Conservation (phyloP, 2,797 vertebrate species). For the Sebastes minor region DNA sequence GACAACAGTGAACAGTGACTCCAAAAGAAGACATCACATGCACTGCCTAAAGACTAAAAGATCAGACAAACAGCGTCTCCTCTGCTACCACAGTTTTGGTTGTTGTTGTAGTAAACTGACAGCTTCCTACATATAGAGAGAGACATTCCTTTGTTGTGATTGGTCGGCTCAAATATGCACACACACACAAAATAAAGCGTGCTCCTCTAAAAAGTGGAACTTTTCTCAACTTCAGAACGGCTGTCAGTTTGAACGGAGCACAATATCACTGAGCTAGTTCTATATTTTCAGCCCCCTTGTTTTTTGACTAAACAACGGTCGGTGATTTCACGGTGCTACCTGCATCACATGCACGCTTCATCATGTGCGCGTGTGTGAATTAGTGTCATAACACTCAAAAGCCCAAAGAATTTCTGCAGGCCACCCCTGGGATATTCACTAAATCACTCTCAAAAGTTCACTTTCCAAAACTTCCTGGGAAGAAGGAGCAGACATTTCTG, state of each 20-base stretch:
- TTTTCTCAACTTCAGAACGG: conserved; percentile 20
- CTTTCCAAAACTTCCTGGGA: conserved; percentile 74
- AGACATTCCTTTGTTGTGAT: conserved; percentile 24
- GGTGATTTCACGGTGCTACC: conserved; percentile 6
- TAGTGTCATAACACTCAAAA: conserved; percentile 36
- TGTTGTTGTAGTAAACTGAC: conserved; percentile 19
- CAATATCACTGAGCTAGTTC: not conserved
- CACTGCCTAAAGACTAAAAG: not conserved
- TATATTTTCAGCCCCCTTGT: not conserved
- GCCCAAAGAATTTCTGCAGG: conserved; percentile 46
- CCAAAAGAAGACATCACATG: conserved; percentile 3
- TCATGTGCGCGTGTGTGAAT: not conserved
- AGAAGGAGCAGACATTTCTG: conserved; percentile 61
- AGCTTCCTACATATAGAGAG: conserved; percentile 14
- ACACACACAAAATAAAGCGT: not conserved
- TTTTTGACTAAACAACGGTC: not conserved
- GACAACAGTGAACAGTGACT: not conserved
- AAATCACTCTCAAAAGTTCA: conserved; percentile 75
- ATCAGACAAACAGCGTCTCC: conserved; percentile 7
- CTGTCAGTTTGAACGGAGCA: conserved; percentile 10
- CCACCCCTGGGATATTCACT: conserved; percentile 64
- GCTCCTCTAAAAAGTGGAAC: conserved; percentile 4
- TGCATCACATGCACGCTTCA: not conserved
- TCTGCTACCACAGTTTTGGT: not conserved
- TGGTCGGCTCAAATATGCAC: conserved; percentile 9